Conservation (phyloP, 2,113 vertebrate species). For the Merops nubicus region DNA sequence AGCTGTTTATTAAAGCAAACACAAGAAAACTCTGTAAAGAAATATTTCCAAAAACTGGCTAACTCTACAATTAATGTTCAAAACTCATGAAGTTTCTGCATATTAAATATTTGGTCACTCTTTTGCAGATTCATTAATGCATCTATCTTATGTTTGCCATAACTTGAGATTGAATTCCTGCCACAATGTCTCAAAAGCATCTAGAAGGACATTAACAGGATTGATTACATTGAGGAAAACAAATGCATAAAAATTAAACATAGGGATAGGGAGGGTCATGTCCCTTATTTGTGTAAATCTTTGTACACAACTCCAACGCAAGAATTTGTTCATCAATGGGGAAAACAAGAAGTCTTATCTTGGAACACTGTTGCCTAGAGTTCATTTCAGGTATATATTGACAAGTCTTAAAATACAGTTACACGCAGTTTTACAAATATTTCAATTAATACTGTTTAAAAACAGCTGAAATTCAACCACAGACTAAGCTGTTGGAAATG, state of each 20-base stretch:
- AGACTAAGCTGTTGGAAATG: not conserved
- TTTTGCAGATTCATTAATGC: not conserved
- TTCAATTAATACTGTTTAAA: not conserved
- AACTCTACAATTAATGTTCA: not conserved
- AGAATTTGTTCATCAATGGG: not conserved
- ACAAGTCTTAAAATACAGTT: not conserved
- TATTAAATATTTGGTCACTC: not conserved
- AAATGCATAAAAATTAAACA: not conserved
- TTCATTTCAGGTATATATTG: not conserved
- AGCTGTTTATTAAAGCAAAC: not conserved
- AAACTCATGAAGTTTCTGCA: not conserved
- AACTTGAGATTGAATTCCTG: not conserved
- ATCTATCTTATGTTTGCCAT: not conserved
- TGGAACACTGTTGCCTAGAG: not conserved
- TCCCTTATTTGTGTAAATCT: not conserved
- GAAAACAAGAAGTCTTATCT: not conserved
- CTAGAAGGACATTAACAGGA: not conserved
- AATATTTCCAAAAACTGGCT: not conserved
- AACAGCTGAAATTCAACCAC: not conserved
- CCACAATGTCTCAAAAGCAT: not conserved
- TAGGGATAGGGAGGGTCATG: not conserved
- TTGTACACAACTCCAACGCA: not conserved
- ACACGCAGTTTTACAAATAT: not conserved
- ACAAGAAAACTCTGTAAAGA: not conserved
- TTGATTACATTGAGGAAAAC: not conserved